A percentile compares a stretch with the other conserved stretches of the same genome.
Evolutionary conservation across 2,888 invertebrate species (phyloP).

Genomic region (Gastracanthus pulcherrimus): DNA sequence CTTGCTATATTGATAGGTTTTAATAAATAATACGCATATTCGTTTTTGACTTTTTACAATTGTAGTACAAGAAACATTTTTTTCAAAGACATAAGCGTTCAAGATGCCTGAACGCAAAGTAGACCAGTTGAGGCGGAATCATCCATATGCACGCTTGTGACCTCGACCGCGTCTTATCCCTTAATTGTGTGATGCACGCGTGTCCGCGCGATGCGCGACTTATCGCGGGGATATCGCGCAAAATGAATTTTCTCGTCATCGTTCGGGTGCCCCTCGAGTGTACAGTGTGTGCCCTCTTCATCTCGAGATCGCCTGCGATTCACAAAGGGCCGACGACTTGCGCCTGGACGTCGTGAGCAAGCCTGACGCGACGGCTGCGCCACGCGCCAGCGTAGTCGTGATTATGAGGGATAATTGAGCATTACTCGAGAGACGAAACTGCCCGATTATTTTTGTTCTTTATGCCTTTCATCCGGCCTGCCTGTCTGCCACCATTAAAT

Average conservation of each 20-base stretch:
- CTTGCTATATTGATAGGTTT: too few species aligned
- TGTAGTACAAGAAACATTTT: too few species aligned
- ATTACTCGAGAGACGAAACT: constrained; percentile 42
- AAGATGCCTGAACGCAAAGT: too few species aligned
- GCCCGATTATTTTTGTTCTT: constrained; percentile 45
- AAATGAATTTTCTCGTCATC: constrained; percentile 49
- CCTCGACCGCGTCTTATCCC: constrained; percentile 2
- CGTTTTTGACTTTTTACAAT: too few species aligned
- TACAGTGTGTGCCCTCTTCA: background rate
- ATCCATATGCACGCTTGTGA: background rate
- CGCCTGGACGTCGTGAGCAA: background rate
- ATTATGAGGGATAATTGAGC: constrained; percentile 52
- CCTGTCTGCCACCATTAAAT: background rate
- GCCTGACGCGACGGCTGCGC: background rate
- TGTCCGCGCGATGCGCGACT: background rate
- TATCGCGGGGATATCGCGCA: constrained; percentile 40
- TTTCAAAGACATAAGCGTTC: too few species aligned
- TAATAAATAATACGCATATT: too few species aligned
- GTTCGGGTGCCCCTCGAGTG: background rate
- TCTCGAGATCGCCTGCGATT: constrained; percentile 2
- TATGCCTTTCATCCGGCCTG: constrained; percentile 48
- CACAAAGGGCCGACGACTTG: constrained; percentile 23
- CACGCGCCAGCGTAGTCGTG: constrained; percentile 45
- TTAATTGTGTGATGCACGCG: constrained; percentile 4
- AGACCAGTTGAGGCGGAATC: too few species aligned